phyloP scores from a whole-genome alignment of 2,113 vertebrate species.

The Haemorhous mexicanus region DNA sequence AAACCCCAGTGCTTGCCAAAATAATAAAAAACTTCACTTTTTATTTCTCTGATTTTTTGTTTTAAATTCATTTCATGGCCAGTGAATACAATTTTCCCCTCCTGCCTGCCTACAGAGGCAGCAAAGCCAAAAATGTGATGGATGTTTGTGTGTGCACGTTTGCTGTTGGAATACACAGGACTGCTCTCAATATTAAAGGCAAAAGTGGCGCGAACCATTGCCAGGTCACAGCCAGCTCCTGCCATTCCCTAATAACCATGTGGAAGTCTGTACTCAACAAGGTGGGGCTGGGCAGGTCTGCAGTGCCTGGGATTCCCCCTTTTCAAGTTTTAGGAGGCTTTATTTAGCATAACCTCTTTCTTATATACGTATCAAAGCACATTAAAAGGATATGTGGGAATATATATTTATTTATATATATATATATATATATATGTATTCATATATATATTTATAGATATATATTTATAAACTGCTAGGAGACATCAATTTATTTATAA shows the following conservation, averaged over 20 bases:
- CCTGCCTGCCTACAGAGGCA: background rate
- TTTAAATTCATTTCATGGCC: background rate
- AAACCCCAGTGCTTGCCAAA: background rate
- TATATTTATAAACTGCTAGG: background rate
- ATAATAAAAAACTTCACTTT: background rate
- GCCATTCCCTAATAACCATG: fast-evolving
- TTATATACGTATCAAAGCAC: background rate
- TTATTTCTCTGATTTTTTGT: conserved; percentile 3
- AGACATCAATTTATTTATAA: background rate
- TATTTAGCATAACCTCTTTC: background rate
- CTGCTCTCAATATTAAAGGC: background rate
- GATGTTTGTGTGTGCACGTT: background rate
- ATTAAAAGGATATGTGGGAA: background rate
- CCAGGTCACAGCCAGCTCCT: background rate
- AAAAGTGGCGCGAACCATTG: background rate
- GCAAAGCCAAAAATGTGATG: background rate
- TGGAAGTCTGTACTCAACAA: fast-evolving
- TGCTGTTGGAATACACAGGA: background rate
- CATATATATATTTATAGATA: background rate
- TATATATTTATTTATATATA: fast-evolving
- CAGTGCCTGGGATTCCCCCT: background rate
- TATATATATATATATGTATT: background rate
- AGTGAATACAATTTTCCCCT: conserved; percentile 10
- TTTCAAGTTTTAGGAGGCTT: background rate
- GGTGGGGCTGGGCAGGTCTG: background rate